These are phyloP conservation scores for Thaleichthys pacificus DNA, from an alignment of 2,797 vertebrate species.

Conservation along the genomic window DNA sequence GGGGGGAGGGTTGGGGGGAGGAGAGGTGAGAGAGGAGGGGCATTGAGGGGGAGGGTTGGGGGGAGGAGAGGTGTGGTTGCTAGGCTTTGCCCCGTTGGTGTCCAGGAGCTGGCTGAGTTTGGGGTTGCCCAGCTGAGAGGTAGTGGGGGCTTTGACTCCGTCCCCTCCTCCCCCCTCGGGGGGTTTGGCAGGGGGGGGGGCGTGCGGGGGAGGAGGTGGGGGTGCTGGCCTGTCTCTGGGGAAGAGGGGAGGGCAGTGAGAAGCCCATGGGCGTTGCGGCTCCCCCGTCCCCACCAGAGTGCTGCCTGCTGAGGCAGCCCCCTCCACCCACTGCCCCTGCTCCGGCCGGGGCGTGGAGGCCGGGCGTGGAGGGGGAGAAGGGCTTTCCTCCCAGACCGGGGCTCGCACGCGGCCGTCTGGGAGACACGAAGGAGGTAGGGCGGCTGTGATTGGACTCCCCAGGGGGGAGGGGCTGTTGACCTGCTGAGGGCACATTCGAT, in stretches of 20 bases:
- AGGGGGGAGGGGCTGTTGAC: slow-evolving; percentile 79
- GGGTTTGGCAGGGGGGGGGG: slow-evolving; percentile 75
- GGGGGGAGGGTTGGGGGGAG: slow-evolving; percentile 40
- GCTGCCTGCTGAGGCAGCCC: slow-evolving; percentile 67
- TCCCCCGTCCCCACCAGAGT: slow-evolving; percentile 58
- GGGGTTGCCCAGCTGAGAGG: slow-evolving; percentile 66
- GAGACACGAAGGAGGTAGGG: slow-evolving; percentile 89
- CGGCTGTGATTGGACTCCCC: slow-evolving; percentile 82
- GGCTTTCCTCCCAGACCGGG: slow-evolving; percentile 84
- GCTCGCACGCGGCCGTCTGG: slow-evolving; percentile 83
- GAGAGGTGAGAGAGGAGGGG: no score
- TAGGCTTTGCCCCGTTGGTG: slow-evolving; percentile 44
- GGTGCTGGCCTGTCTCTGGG: slow-evolving; percentile 74
- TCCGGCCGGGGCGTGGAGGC: slow-evolving; percentile 70
- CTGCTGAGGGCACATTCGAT: slow-evolving; percentile 81
- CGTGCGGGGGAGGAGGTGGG: slow-evolving; percentile 69
- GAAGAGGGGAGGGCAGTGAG: slow-evolving; percentile 77
- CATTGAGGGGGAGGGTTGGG: slow-evolving; percentile 59
- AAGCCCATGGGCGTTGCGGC: slow-evolving; percentile 59
- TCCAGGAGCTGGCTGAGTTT: slow-evolving; percentile 73
- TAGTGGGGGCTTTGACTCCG: slow-evolving; percentile 65
- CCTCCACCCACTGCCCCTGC: slow-evolving; percentile 61
- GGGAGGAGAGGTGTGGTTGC: slow-evolving; percentile 63
- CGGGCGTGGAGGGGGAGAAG: slow-evolving; percentile 83
- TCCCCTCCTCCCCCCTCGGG: slow-evolving; percentile 68